Evolutionary conservation across 2,113 vertebrate species (phyloP), one percentile per base, ranked within the genome.

Genomic region (Canis aureus): DNA sequence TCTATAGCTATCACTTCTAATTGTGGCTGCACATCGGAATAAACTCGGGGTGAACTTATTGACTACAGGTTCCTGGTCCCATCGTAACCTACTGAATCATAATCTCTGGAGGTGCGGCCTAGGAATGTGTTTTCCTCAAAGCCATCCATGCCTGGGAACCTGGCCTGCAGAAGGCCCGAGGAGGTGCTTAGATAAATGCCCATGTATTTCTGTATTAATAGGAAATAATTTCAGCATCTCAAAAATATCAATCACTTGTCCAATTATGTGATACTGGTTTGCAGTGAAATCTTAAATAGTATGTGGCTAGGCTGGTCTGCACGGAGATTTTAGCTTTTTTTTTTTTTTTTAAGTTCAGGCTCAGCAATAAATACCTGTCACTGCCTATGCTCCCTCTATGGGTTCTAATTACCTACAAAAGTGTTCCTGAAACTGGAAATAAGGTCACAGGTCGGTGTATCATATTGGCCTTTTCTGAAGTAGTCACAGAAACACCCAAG

Each of bases 201-300:
- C 29, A 35, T 73, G 11, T 38, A 16, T 53, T 57, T 69, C 38
- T 89, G 9, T 43, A 64, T 83, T 55, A 55, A 53, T 55, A 82
- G 35, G 73, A 95, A 93, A 81, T 93, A 92, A 92, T 87, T 92
- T 93, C 32, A 71, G n/a, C 69, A 53, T 91, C 69, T 90, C 71
- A 76, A 60, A 51, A 90, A 88, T 43, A 19, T 35, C 69, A 59
- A 10, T 79, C 66, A 60, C 3, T 8, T 84, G 60, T 53, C 92
- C 74, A 81, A 55, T 90, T 73, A 35, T 23, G 16, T 64, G n/a
- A 67, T 87, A 66, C 3, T 88, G n/a, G 20, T 57, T 73, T 96
- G 7, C 78, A 93, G 19, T 11, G 64, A 87, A 66, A 25, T 62
- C 19, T 69, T 93, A 82, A 79, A 60, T 78, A 55, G 59, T 62